These are phyloP conservation scores for Hemiprocne comata DNA, from an alignment of 2,113 vertebrate species.

Conservation along the genomic window DNA sequence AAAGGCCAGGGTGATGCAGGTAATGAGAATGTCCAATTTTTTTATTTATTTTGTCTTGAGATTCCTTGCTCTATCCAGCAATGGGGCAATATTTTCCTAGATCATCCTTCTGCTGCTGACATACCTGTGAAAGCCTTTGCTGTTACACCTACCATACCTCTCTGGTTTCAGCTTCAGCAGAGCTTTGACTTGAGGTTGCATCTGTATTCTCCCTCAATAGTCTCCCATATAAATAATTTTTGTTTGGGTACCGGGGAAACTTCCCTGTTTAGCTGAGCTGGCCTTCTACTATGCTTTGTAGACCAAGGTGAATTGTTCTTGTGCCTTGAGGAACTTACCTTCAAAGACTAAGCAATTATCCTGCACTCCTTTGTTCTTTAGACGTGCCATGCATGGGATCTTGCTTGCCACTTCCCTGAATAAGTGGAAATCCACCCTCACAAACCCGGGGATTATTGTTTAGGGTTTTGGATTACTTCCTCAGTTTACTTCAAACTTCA, in stretches of 20 bases:
- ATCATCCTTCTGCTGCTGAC: not conserved
- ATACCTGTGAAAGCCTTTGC: not conserved
- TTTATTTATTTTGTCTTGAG: not conserved
- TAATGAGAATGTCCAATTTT: not conserved
- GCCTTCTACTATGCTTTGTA: not conserved
- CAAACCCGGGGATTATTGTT: not conserved
- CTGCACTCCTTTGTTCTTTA: not conserved
- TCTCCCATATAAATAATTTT: not conserved
- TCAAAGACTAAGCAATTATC: not conserved
- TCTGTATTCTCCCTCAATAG: not conserved
- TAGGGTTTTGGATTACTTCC: not conserved
- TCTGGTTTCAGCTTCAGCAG: not conserved
- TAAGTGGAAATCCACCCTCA: not conserved
- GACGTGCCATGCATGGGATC: not conserved
- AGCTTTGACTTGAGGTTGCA: not conserved
- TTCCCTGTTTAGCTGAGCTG: too few relatives aligned
- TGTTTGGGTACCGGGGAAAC: not conserved
- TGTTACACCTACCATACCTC: not conserved
- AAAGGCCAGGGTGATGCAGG: not conserved
- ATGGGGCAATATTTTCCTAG: not conserved
- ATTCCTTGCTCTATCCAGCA: not conserved
- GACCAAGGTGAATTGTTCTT: not conserved
- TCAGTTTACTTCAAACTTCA: not conserved
- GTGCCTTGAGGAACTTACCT: not conserved
- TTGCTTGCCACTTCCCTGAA: not conserved